Evolutionary conservation across 2,888 invertebrate genomes (phyloP).

Genomic region (Mongoloraphidia duomilia): DNA sequence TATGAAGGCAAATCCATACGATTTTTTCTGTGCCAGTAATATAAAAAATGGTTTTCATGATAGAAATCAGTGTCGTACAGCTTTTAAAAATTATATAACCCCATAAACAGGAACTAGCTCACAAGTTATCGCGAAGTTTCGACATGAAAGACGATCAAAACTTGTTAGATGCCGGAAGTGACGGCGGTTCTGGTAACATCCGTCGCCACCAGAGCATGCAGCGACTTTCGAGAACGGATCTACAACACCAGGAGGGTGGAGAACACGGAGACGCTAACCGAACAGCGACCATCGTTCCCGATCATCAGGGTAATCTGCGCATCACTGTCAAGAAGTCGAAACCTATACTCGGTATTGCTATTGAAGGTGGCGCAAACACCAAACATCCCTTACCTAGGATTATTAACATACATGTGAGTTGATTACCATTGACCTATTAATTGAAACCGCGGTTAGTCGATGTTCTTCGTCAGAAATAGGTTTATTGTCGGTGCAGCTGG

Average conservation of each 20-base stretch:
- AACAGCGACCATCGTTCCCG: constrained; percentile 53
- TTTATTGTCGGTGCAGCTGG: too few species aligned
- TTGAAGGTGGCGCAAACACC: constrained; percentile 94
- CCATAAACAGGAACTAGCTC: constrained; percentile 58
- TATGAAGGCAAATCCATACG: too few species aligned
- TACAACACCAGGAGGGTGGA: constrained; percentile 24
- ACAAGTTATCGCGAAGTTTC: constrained; percentile 74
- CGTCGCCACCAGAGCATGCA: constrained; percentile 67
- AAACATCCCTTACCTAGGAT: constrained; percentile 89
- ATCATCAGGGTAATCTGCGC: constrained; percentile 77
- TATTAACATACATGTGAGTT: constrained; percentile 87
- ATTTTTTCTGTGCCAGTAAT: too few species aligned
- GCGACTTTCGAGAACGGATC: constrained; percentile 47
- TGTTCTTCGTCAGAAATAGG: background rate
- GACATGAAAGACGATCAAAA: constrained; percentile 78
- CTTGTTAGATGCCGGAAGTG: constrained; percentile 48
- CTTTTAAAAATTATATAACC: too few species aligned
- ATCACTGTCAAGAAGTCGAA: constrained; percentile 86
- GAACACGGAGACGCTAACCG: constrained; percentile 8
- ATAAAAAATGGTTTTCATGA: too few species aligned
- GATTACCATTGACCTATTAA: background rate
- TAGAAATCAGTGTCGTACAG: too few species aligned
- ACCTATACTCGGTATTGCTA: constrained; percentile 89
- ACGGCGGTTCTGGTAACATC: constrained; percentile 38
- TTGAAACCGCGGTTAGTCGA: background rate